Conservation (phyloP, 2,888 invertebrate genomes). For the Acanthosepion esculentum region DNA sequence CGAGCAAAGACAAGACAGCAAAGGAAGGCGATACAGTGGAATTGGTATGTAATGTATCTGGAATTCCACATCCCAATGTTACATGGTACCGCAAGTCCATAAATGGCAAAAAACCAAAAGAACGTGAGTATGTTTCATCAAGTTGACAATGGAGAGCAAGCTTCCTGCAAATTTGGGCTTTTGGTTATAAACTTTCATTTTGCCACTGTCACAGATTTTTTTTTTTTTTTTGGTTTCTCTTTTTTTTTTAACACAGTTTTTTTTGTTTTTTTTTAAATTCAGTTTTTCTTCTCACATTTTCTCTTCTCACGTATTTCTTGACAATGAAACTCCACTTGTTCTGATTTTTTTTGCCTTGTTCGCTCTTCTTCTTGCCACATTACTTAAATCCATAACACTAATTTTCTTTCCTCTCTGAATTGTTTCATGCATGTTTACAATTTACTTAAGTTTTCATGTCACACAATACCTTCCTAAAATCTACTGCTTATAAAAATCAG, state of each 20-base stretch:
- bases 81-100: slow-evolving; percentile 46
- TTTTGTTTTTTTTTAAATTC: too few species aligned
- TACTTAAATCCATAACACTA: too few species aligned
- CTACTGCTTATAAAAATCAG: too few species aligned
- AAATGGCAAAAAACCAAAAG: slow-evolving; percentile 16
- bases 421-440: too few species aligned
- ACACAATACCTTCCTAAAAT: too few species aligned
- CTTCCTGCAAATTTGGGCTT: not conserved
- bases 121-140: slow-evolving; percentile 41
- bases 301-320: not conserved
- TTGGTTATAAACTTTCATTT: not conserved
- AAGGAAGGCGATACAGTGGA: slow-evolving; percentile 46
- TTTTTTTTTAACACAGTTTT: too few species aligned
- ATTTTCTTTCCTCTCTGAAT: too few species aligned
- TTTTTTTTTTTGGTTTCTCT: too few species aligned
- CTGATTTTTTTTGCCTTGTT: too few species aligned
- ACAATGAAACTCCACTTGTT: not conserved
- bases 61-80: slow-evolving; percentile 46
- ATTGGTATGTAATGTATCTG: slow-evolving; percentile 44
- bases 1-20: slow-evolving; percentile 42
- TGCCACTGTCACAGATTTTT: not conserved
- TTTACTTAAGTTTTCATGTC: too few species aligned
- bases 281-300: too few species aligned
- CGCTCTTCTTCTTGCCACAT: too few species aligned
- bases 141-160: not conserved